Evolutionary conservation across 2,797 vertebrate genomes (phyloP).

Genomic region (Rhinatrema bivittatum): DNA sequence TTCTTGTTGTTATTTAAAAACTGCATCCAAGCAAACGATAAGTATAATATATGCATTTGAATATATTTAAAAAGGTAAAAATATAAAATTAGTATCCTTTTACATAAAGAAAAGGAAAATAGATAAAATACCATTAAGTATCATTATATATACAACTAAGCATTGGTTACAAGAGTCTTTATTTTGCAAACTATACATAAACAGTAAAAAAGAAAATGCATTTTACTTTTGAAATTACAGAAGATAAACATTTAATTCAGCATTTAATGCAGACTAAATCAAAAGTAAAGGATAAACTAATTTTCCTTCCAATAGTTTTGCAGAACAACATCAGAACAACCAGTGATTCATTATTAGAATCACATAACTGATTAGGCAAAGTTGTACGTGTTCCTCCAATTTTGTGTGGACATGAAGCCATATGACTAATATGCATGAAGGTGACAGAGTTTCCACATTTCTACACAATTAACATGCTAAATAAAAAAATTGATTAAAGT

Average conservation of each 20-base stretch:
- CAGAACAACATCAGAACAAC: slow-evolving; percentile 43
- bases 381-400: slow-evolving; percentile 23
- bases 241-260: slow-evolving; percentile 55
- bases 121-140: slow-evolving; percentile 15
- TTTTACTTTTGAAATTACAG: slow-evolving; percentile 62
- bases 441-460: slow-evolving; percentile 41
- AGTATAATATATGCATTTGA: no score
- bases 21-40: no score
- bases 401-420: slow-evolving; percentile 44
- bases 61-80: no score
- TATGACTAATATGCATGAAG: slow-evolving; percentile 35
- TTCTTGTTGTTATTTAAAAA: no score
- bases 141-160: slow-evolving; percentile 21
- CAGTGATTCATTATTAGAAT: slow-evolving; percentile 36
- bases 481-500: slow-evolving; percentile 60
- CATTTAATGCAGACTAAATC: slow-evolving; percentile 51
- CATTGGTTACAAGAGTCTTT: slow-evolving; percentile 87
- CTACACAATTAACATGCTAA: slow-evolving; percentile 70
- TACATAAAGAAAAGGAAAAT: no score
- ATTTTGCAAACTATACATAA: slow-evolving; percentile 96
- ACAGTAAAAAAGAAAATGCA: slow-evolving; percentile 75
- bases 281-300: slow-evolving; percentile 48
- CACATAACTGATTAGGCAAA: slow-evolving; percentile 39
- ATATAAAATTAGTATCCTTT: no score
- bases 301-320: slow-evolving; percentile 50